These are phyloP conservation scores for Zenarchopterus dispar DNA, from an alignment of 2,797 vertebrate genomes.

Conservation along the genomic window DNA sequence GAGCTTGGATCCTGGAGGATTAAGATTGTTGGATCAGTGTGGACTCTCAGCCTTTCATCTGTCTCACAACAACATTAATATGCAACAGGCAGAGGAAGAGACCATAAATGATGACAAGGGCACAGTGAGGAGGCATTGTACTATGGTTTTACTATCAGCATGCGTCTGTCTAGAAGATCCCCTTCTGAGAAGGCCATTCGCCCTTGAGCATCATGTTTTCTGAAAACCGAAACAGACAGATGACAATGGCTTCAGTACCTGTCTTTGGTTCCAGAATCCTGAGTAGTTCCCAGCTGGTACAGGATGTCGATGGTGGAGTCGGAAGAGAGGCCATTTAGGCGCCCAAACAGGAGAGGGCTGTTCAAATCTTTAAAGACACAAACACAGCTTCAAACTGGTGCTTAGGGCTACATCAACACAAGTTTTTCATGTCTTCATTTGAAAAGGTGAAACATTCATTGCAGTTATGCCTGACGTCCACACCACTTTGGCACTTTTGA, in stretches of 20 bases:
- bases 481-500: no score
- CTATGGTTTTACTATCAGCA: conserved; percentile 32
- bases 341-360: conserved; percentile 96
- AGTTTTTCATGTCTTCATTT: no score
- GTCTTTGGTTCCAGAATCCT: conserved; percentile 97
- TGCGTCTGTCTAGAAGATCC: conserved; percentile 30
- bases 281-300: conserved; percentile 97
- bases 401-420: no score
- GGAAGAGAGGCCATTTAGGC: conserved; percentile 96
- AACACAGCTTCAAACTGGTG: background rate
- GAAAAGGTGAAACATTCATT: no score
- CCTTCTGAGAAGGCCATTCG: conserved; percentile 18
- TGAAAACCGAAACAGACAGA: background rate
- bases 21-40: conserved; percentile 9
- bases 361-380: conserved; percentile 88
- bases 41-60: background rate
- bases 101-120: conserved; percentile 43
- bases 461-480: no score
- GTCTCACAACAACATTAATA: conserved; percentile 17
- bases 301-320: conserved; percentile 99
- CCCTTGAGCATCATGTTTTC: conserved; percentile 9
- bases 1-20: conserved; percentile 91
- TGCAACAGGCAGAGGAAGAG: conserved; percentile 18
- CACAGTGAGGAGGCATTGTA: conserved; percentile 40
- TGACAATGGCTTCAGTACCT: conserved; percentile 76